Base-by-base conservation (phyloP, 1,140 invertebrate genomes). In the Drosophila nikananu region DNA sequence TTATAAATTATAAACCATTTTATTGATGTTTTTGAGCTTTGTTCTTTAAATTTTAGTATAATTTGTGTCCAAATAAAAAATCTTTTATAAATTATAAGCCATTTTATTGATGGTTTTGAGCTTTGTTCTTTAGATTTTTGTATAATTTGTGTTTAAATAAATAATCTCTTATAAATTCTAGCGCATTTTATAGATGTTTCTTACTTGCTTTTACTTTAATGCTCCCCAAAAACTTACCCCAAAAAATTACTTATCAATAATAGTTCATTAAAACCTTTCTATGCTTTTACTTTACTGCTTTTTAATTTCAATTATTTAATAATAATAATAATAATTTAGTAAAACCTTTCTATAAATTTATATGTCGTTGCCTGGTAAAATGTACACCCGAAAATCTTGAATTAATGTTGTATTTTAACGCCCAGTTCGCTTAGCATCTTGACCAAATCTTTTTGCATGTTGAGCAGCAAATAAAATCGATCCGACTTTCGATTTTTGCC, bases 391-490 rank as follows among this genome's bases (percentile, higher is more conserved):
- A 13, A 55, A 32, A 32, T 41, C 9, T 5, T 7, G 0, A 12
- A n/a, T 35, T 6, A 48, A 27, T 27, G 13, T 5, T 19, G 9
- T 2, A 21, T 1, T 44, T 41, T 52, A 1, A 87, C 55, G 6
- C 68, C 6, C 41, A 30, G 42, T 2, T 91, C 67, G 3, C 58
- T 70, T n/a, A 92, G 48, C 55, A 92, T 39, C 25, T 80, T 80
- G 9, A 86, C 59, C 21, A 92, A 71, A 77, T 86, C 83, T 1
- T 68, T 89, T 60, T 92, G 91, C 71, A 92, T 77, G 44, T 77
- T 81, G 4, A 92, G 63, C 12, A 92, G 55, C 49, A 92, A n/a
- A 57, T 42, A 68, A 0, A 58, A 48, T 3, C 91, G 78, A n/a
- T 83, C 58, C 13, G 75, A 61, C 0, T 49, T 35, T 2, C 39